Conservation (phyloP, 2,113 vertebrate species). For the Oreochromis niloticus region DNA sequence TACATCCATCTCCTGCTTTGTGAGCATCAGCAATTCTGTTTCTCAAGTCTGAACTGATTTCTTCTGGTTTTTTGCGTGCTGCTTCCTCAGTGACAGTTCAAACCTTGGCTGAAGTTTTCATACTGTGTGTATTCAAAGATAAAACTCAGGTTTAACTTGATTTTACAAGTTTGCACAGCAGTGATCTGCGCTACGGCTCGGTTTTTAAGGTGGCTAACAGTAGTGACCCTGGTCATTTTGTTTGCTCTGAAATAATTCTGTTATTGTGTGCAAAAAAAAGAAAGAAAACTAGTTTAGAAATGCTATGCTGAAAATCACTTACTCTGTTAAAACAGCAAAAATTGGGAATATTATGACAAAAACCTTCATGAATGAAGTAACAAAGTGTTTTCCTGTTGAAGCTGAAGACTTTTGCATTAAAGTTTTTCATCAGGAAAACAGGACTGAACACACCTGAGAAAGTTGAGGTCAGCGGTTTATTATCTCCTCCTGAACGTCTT, state of each 20-base stretch:
- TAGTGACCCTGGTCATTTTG: background rate
- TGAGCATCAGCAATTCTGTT: background rate
- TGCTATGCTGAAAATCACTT: background rate
- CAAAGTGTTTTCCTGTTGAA: background rate
- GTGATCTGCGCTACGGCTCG: background rate
- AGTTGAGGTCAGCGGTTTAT: background rate
- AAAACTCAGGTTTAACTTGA: background rate
- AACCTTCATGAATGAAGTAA: background rate
- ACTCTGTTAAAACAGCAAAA: background rate
- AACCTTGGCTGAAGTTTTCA: background rate
- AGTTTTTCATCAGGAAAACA: background rate
- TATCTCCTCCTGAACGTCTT: background rate
- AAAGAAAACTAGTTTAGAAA: background rate
- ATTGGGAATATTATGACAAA: background rate
- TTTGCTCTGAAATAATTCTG: background rate
- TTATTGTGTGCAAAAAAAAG: background rate
- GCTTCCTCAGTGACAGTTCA: background rate
- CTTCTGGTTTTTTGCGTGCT: background rate
- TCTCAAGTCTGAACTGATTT: background rate
- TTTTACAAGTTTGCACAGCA: background rate
- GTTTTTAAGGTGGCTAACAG: background rate
- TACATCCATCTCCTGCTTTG: background rate
- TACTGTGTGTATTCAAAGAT: background rate
- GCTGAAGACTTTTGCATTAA: background rate
- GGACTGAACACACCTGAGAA: background rate